Evolutionary conservation across 2,888 invertebrate genomes (phyloP).

Genomic region (Drosophila hamatofila): DNA sequence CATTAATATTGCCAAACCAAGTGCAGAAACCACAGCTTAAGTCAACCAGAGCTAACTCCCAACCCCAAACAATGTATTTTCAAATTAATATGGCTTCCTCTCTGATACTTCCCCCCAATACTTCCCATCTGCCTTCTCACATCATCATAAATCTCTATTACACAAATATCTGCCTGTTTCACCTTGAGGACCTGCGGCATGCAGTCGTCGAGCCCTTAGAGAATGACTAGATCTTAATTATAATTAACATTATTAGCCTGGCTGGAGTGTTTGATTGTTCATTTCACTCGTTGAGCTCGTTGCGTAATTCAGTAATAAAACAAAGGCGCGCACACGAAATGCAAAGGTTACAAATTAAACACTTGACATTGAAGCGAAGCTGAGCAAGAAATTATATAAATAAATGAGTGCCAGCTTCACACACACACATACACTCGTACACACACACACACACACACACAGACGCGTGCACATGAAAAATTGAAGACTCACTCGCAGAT

Average conservation of each 20-base stretch:
- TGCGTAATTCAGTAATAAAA: slow-evolving; percentile 30
- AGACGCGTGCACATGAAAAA: slow-evolving; percentile 53
- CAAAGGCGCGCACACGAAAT: slow-evolving; percentile 5
- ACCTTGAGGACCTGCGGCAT: background rate
- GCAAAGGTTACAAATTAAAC: slow-evolving; percentile 58
- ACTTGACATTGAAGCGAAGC: slow-evolving; percentile 51
- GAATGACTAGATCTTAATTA: slow-evolving; percentile 9
- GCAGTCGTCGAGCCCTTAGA: background rate
- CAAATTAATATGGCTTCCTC: background rate
- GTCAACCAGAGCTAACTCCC: too few relatives aligned
- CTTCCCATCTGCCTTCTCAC: background rate
- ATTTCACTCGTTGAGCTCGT: slow-evolving; percentile 10
- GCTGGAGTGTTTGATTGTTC: slow-evolving; percentile 6
- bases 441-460: slow-evolving; percentile 18
- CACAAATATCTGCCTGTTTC: background rate
- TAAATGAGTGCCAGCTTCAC: slow-evolving; percentile 56
- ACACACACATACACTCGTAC: slow-evolving; percentile 15
- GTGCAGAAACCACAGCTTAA: background rate
- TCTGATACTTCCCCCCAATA: too few relatives aligned
- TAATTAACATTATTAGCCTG: slow-evolving; percentile 28
- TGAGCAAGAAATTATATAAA: slow-evolving; percentile 67
- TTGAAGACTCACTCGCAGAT: slow-evolving; percentile 73
- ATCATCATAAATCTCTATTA: slow-evolving; percentile 2
- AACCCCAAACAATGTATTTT: background rate
- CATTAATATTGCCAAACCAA: background rate